Evolutionary conservation across 2,113 vertebrate species (phyloP).

Genomic region (Atherinomorus stipes): DNA sequence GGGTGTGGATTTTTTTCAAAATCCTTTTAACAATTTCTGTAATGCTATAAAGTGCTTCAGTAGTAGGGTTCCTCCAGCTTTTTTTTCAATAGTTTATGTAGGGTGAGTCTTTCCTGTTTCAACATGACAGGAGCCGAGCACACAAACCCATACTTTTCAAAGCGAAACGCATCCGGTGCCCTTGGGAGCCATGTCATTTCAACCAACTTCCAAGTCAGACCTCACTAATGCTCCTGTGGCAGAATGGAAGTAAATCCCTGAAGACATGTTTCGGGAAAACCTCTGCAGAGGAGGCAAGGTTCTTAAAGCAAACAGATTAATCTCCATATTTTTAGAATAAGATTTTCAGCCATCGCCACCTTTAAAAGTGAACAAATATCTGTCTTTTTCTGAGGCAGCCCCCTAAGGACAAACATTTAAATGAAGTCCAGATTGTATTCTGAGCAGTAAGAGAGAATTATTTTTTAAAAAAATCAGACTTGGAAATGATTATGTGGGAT

Average conservation of each 20-base stretch:
- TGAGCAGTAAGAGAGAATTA: constrained; percentile 2
- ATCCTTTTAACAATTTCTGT: not conserved
- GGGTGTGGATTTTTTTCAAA: no score
- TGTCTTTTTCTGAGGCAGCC: not conserved
- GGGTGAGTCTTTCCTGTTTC: not conserved
- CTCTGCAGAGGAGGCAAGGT: not conserved
- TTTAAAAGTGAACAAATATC: not conserved
- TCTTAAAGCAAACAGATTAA: no score
- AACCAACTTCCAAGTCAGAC: not conserved
- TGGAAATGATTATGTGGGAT: constrained; percentile 32
- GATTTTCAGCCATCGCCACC: not conserved
- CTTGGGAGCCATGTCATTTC: not conserved
- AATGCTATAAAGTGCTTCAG: not conserved
- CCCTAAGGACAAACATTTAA: not conserved
- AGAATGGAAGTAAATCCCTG: not conserved
- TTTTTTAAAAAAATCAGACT: not conserved
- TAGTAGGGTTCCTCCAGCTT: no score
- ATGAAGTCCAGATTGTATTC: constrained; percentile 33
- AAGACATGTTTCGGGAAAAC: not conserved
- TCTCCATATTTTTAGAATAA: not conserved
- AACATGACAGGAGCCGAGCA: not conserved
- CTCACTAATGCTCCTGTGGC: not conserved
- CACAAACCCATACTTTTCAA: not conserved
- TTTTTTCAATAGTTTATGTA: no score
- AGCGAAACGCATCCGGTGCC: not conserved